Evolutionary conservation across 2,113 vertebrate species (phyloP).

Genomic region (Oriolus oriolus): DNA sequence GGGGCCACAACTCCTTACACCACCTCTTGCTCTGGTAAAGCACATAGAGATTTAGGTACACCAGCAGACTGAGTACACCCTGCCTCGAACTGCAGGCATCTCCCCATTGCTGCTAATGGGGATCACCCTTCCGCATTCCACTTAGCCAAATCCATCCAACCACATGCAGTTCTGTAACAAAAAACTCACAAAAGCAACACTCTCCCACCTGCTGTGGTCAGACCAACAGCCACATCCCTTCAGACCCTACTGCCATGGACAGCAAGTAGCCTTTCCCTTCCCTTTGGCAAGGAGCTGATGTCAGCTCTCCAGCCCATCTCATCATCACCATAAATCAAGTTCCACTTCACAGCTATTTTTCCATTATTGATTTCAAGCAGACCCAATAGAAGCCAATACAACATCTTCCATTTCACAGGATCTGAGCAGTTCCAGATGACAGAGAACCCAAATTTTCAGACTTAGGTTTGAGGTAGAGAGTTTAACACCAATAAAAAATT

Average conservation of each 20-base stretch:
- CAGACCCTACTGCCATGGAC: neutral
- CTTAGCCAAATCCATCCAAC: neutral
- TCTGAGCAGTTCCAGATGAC: neutral
- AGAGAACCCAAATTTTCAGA: neutral
- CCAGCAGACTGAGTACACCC: neutral
- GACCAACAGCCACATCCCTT: neutral
- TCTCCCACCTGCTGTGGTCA: neutral
- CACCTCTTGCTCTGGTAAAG: neutral
- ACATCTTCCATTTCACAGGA: neutral
- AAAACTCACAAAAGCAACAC: neutral
- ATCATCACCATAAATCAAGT: neutral
- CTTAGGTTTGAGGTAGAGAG: neutral
- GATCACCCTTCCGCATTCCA: neutral
- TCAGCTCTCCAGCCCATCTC: neutral
- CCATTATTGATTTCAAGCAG: neutral
- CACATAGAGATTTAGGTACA: neutral
- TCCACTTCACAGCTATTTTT: neutral
- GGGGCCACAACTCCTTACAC: neutral
- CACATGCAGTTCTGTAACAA: neutral
- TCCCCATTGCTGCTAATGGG: rapidly evolving
- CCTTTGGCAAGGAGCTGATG: neutral
- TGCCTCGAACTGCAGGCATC: neutral
- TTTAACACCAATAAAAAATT: neutral
- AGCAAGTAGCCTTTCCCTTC: neutral
- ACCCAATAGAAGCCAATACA: neutral